Base-by-base conservation (phyloP, 2,113 vertebrate species). In the Takifugu flavidus region DNA sequence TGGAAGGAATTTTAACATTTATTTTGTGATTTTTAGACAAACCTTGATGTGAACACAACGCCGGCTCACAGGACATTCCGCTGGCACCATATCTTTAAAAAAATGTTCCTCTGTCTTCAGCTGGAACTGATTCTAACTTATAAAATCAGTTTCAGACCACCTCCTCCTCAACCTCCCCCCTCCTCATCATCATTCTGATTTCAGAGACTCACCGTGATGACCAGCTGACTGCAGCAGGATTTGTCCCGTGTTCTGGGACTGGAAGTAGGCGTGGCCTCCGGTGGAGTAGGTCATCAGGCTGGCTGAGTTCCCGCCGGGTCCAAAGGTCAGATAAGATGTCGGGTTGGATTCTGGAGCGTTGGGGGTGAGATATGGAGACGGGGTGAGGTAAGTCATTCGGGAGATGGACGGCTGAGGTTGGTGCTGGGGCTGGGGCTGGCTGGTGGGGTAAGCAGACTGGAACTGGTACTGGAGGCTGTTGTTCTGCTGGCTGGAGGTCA, bases 351-450 rank as follows among this genome's bases (percentile, higher is more conserved):
- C 83, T 0, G 77, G 72, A 4, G 84, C 68, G 0, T 91, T 88
- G 14, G 92, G 89, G 3, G 89, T 79, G 55, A 94, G 87, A 56
- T 67, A 86, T 0, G 90, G 86, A 39, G 89, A 90, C 39, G 89
- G 73, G 53, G 77, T 86, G 4, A 91, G 90, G 65, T 90, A 86
- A 1, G 93, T 67, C 20, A 92, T 69, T 29, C 70, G 87, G 54
- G 90, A 62, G 5, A 86, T 79, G 12, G 91, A 90, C 25, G 88
- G 59, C 56, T 88, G 84, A 64, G 84, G 49, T 42, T 87, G 85
- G 26, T 1, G 34, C 34, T 39, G 20, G 42, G 67, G 67, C 66
- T 85, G 83, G 14, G 70, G 53, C 70, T 83, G 86, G 51, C 50
- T 59, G 62, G 43, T 25, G 4, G 72, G 60, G 74, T 78, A 89